Percentiles rank a stretch among this genome's conserved stretches.
phyloP scores from a whole-genome alignment of 2,888 invertebrate genomes.

The Lycia hirtaria region DNA sequence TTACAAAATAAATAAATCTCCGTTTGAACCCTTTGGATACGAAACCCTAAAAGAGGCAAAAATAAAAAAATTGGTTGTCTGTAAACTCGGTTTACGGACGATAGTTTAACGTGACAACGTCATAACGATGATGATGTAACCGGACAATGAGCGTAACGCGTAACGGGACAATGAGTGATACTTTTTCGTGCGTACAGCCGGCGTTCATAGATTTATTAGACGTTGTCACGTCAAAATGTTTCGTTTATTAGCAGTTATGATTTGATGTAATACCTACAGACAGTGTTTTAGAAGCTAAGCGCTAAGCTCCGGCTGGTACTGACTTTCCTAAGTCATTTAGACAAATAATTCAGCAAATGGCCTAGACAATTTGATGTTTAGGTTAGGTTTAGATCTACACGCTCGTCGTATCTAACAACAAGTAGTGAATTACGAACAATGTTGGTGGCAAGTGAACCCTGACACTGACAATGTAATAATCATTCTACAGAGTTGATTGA shows the following conservation, averaged over 20 bases:
- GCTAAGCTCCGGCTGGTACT: slow-evolving; percentile 26
- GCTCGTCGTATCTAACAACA: background rate
- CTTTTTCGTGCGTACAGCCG: too few relatives aligned
- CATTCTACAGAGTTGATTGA: background rate
- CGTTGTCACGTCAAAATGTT: too few relatives aligned
- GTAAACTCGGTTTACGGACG: too few relatives aligned
- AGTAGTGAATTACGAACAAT: background rate
- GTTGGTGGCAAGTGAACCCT: background rate
- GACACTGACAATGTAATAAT: background rate
- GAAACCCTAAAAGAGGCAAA: too few relatives aligned
- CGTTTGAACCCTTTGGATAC: too few relatives aligned
- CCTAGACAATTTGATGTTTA: slow-evolving; percentile 1
- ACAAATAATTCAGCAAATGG: slow-evolving; percentile 4
- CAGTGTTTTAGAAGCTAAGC: background rate
- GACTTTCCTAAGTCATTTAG: slow-evolving; percentile 14
- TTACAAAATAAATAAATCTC: too few relatives aligned
- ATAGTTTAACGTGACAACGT: too few relatives aligned
- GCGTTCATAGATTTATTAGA: too few relatives aligned
- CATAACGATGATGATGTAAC: too few relatives aligned
- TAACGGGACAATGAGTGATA: background rate
- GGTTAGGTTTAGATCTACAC: background rate
- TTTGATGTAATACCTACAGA: background rate
- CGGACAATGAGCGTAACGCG: too few relatives aligned
- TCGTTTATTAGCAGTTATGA: too few relatives aligned
- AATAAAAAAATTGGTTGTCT: too few relatives aligned